Evolutionary conservation across 2,113 vertebrate genomes (phyloP).

Genomic region (Rhipidura dahli): DNA sequence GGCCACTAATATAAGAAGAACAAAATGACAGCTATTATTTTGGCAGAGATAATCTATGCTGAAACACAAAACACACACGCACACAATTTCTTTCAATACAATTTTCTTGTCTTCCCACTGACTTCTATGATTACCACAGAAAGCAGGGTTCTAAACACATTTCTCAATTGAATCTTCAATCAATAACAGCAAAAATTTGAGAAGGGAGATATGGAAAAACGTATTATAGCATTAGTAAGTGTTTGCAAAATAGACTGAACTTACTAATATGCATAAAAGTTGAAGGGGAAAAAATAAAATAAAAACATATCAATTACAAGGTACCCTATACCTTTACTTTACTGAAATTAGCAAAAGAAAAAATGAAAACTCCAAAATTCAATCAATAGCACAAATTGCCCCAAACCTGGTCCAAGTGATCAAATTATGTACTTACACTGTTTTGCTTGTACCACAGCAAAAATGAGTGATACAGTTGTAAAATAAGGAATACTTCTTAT

Average conservation of each 20-base stretch:
- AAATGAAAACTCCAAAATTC: background rate
- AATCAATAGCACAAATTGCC: background rate
- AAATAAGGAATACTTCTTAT: background rate
- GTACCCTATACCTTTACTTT: background rate
- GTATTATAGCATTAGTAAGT: constrained; percentile 73
- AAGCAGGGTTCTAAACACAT: constrained; percentile 82
- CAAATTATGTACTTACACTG: background rate
- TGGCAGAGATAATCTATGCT: constrained; percentile 85
- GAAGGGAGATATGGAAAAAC: constrained; percentile 68
- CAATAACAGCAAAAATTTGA: constrained; percentile 78
- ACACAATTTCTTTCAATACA: constrained; percentile 82
- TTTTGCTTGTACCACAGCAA: background rate
- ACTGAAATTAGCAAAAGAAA: background rate
- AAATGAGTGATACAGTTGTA: background rate
- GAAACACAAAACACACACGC: constrained; percentile 80
- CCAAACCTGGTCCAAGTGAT: background rate
- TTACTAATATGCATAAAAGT: constrained; percentile 68
- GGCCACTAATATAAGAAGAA: constrained; percentile 78
- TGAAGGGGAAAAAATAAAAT: background rate
- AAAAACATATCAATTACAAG: background rate
- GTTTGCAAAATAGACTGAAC: constrained; percentile 69
- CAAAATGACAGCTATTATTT: constrained; percentile 84
- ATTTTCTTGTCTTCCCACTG: constrained; percentile 88
- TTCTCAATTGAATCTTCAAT: constrained; percentile 82
- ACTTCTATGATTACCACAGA: constrained; percentile 82